A percentile compares a stretch with the other conserved stretches of the same genome.
Conservation (phyloP, 2,888 invertebrate species). For the Sphaerophoria rueppellii region DNA sequence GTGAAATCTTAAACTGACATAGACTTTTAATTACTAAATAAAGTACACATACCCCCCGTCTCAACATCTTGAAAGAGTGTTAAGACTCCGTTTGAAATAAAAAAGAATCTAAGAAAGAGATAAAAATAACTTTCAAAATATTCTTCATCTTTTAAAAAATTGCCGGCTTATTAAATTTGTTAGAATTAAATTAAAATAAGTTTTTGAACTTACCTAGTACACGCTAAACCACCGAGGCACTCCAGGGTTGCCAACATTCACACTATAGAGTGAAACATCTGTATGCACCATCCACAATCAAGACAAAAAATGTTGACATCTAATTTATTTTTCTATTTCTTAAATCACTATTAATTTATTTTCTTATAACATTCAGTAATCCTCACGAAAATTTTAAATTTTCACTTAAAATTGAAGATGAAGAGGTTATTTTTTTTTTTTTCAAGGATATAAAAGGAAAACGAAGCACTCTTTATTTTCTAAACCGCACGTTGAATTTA, state of each 20-base stretch:
- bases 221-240: slow-evolving; percentile 83
- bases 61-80: no score
- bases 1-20: no score
- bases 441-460: not conserved
- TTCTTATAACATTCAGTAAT: slow-evolving; percentile 46
- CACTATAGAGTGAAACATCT: slow-evolving; percentile 77
- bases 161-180: no score
- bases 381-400: slow-evolving; percentile 32
- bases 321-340: slow-evolving; percentile 25
- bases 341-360: no score
- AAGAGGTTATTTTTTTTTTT: not conserved
- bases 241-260: slow-evolving; percentile 83
- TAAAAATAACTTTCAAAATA: no score
- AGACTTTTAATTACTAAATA: no score
- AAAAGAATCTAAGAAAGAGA: no score
- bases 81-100: no score
- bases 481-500: slow-evolving; percentile 34
- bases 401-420: slow-evolving; percentile 2
- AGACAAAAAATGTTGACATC: slow-evolving; percentile 46
- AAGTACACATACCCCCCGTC: no score
- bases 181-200: not conserved
- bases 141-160: no score
- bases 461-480: slow-evolving; percentile 31
- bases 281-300: slow-evolving; percentile 71
- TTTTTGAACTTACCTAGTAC: slow-evolving; percentile 81